phyloP scores from a whole-genome alignment of 2,113 vertebrate genomes.

The Saiga tatarica region DNA sequence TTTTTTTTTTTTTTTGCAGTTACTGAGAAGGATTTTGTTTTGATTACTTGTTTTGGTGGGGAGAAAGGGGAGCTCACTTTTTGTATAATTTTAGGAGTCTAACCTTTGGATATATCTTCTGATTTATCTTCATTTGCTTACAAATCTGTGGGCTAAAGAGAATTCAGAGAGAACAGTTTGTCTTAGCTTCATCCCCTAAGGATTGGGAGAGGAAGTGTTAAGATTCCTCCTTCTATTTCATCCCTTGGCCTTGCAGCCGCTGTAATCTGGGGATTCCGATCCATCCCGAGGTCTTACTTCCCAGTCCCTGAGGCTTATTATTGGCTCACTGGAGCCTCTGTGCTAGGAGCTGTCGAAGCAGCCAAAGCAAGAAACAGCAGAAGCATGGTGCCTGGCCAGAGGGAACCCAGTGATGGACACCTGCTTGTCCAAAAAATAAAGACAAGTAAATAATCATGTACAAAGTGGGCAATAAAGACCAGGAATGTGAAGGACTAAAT shows the following conservation, averaged over 20 bases:
- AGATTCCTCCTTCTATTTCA: neutral
- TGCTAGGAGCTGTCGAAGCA: neutral
- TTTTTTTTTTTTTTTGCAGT: neutral
- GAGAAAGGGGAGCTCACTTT: neutral
- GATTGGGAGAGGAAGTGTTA: neutral
- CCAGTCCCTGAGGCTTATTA: neutral
- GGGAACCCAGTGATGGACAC: neutral
- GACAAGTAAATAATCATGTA: neutral
- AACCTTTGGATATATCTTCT: neutral
- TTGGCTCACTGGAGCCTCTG: neutral
- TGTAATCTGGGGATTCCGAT: neutral
- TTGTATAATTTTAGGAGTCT: neutral
- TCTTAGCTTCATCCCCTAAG: neutral
- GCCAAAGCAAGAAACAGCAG: neutral
- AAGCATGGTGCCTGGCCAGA: neutral
- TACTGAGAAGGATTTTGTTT: neutral
- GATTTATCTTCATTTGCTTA: conserved; percentile 49
- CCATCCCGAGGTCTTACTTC: neutral
- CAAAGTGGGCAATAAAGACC: neutral
- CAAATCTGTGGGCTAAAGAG: neutral
- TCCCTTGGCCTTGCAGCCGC: neutral
- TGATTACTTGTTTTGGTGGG: neutral
- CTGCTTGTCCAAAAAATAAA: neutral
- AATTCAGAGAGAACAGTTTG: conserved; percentile 28
- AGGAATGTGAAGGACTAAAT: neutral